These are phyloP conservation scores for Cyanistes caeruleus DNA, from an alignment of 2,113 vertebrate genomes.

Conservation along the genomic window DNA sequence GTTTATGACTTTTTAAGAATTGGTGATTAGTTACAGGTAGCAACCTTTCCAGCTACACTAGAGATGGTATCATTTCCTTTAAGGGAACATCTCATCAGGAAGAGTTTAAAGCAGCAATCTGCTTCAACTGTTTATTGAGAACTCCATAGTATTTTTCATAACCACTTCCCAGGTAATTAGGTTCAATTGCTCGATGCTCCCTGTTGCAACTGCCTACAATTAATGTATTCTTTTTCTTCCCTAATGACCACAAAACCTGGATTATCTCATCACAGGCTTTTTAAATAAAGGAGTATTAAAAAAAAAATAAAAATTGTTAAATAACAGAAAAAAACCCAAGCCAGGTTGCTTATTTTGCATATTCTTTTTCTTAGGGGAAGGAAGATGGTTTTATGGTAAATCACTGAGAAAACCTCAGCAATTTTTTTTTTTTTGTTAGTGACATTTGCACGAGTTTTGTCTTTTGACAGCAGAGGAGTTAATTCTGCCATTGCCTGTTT, in stretches of 20 bases:
- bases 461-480: neutral
- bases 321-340: neutral
- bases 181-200: neutral
- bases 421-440: neutral
- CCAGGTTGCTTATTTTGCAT: neutral
- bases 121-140: neutral
- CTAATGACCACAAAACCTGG: neutral
- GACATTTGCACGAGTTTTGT: neutral
- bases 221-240: neutral
- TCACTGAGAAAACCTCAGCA: neutral
- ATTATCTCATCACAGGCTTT: neutral
- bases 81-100: neutral
- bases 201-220: neutral
- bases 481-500: neutral
- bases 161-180: neutral
- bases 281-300: neutral
- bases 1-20: neutral
- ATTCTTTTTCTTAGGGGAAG: neutral
- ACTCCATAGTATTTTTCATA: neutral
- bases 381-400: neutral
- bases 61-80: neutral
- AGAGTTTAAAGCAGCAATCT: neutral
- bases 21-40: neutral
- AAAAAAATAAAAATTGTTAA: neutral
- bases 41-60: neutral